Conservation (phyloP, 2,113 vertebrate species). For the Hippocampus comes region DNA sequence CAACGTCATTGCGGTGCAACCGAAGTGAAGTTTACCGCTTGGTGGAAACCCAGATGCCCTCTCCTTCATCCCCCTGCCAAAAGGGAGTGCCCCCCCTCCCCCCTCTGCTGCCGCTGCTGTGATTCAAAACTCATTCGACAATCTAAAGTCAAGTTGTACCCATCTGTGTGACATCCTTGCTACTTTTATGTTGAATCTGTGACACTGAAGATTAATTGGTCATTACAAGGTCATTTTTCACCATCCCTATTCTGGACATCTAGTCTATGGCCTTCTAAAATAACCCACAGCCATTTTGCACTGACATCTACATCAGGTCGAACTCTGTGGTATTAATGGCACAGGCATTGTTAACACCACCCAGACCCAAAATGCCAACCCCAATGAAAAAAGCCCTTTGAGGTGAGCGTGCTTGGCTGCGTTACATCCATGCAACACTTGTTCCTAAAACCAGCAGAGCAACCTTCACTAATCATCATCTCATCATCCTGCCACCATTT, state of each 20-base stretch:
- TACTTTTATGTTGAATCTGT: background rate
- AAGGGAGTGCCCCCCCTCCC: background rate
- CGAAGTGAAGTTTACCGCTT: background rate
- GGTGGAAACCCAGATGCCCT: background rate
- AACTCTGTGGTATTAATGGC: conserved; percentile 33
- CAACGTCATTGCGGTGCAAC: background rate
- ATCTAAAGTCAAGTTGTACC: too few relatives aligned
- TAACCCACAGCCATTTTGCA: background rate
- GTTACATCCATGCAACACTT: background rate
- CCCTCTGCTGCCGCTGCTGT: too few relatives aligned
- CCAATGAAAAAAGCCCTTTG: conserved; percentile 10
- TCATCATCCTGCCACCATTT: background rate
- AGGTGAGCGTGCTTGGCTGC: background rate
- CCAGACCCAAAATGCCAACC: background rate
- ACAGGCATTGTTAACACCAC: conserved; percentile 46
- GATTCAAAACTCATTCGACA: too few relatives aligned
- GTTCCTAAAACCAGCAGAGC: conserved; percentile 1
- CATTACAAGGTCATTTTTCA: background rate
- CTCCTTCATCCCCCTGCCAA: background rate
- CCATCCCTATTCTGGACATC: background rate
- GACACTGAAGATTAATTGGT: background rate
- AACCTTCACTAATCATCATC: background rate
- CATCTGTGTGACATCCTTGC: background rate
- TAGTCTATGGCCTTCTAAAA: background rate
- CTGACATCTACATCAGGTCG: background rate